Evolutionary conservation across 2,888 invertebrate genomes (phyloP).

Genomic region (Drosophila demipolita): DNA sequence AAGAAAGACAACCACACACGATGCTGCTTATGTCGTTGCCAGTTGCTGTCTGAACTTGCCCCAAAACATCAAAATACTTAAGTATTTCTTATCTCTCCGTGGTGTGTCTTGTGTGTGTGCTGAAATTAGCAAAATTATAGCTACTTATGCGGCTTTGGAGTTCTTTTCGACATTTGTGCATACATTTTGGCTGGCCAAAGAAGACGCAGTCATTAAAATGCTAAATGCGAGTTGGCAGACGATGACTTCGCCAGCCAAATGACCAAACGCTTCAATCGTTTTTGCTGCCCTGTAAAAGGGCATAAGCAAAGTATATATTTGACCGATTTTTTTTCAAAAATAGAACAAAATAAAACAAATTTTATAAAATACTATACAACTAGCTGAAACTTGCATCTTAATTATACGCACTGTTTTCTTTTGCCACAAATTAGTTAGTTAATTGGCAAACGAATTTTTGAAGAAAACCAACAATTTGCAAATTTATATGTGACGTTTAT

Average conservation of each 20-base stretch:
- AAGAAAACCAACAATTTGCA: neutral
- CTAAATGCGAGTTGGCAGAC: slow-evolving; percentile 58
- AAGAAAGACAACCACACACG: neutral
- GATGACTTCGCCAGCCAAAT: slow-evolving; percentile 32
- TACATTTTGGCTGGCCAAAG: slow-evolving; percentile 42
- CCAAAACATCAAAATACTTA: slow-evolving; percentile 33
- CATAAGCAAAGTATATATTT: neutral
- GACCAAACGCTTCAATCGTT: slow-evolving; percentile 26
- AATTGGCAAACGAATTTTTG: neutral
- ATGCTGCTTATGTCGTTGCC: slow-evolving; percentile 10
- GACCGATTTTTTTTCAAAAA: neutral
- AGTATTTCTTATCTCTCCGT: slow-evolving; percentile 32
- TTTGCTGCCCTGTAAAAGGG: slow-evolving; percentile 5
- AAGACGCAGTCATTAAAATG: slow-evolving; percentile 67
- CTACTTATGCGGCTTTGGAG: slow-evolving; percentile 71
- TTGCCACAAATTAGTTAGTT: neutral
- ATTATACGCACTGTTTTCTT: neutral
- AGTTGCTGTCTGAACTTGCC: slow-evolving; percentile 30
- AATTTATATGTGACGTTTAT: neutral
- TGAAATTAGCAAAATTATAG: slow-evolving; percentile 76
- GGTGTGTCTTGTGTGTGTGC: slow-evolving; percentile 16
- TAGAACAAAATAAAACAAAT: neutral
- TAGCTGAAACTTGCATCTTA: neutral
- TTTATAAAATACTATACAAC: neutral
- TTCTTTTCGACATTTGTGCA: slow-evolving; percentile 57